Evolutionary conservation across 2,113 vertebrate species (phyloP).

Genomic region (Mustela nigripes): DNA sequence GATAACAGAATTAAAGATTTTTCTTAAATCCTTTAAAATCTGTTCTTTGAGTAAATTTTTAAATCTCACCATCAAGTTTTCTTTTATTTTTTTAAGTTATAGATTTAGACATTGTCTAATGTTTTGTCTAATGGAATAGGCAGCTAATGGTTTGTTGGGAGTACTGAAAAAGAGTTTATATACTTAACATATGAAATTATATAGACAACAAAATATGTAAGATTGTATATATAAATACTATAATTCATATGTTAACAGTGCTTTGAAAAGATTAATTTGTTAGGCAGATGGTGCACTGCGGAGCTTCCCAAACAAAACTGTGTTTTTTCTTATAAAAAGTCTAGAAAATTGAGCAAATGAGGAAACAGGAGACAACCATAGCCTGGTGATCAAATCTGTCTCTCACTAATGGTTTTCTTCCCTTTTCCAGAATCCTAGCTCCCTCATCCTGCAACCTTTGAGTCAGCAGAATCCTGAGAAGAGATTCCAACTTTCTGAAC

Average conservation of each 20-base stretch:
- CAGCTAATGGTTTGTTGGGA: not conserved
- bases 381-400: fast-evolving
- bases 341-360: not conserved
- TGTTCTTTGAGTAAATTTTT: not conserved
- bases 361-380: not conserved
- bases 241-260: no score
- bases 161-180: not conserved
- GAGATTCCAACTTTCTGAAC: conserved; percentile 86
- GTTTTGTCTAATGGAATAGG: not conserved
- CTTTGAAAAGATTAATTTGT: not conserved
- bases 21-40: not conserved
- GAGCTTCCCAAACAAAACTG: not conserved
- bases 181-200: not conserved
- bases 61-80: not conserved
- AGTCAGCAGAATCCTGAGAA: conserved; percentile 50
- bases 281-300: not conserved
- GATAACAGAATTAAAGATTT: not conserved
- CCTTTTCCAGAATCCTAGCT: conserved; percentile 67
- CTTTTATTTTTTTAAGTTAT: not conserved
- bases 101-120: not conserved
- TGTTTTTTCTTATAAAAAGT: not conserved
- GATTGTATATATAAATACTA: not conserved
- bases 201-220: not conserved
- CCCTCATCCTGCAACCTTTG: not conserved
- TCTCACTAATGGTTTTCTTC: not conserved